Percentiles rank a stretch among this genome's conserved stretches.
These are phyloP conservation scores for Melieria omissa DNA, from an alignment of 2,888 invertebrate species.

Conservation along the genomic window DNA sequence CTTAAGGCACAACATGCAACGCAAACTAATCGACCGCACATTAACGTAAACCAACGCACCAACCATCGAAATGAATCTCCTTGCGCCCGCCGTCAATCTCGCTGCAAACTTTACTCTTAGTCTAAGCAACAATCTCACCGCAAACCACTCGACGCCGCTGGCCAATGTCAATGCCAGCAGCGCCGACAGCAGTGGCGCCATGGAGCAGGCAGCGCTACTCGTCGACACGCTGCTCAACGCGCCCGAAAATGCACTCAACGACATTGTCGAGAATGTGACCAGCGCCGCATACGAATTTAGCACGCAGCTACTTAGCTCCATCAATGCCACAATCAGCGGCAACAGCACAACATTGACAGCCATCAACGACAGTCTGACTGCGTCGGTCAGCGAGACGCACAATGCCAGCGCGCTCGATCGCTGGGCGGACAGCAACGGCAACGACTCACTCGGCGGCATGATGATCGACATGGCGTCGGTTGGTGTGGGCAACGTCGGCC, in stretches of 20 bases:
- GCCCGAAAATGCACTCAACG: conserved; percentile 19
- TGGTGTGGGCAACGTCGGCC: neutral
- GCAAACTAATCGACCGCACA: no score
- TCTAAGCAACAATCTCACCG: conserved; percentile 21
- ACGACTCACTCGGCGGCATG: neutral
- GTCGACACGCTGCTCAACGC: neutral
- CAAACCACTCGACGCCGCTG: neutral
- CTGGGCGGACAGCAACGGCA: neutral
- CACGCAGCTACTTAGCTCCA: conserved; percentile 21
- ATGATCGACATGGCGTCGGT: neutral
- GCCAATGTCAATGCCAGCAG: neutral
- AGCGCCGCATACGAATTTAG: conserved; percentile 16
- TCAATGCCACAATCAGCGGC: neutral
- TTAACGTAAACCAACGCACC: no score
- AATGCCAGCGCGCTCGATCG: neutral
- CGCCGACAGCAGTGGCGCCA: no score
- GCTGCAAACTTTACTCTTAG: neutral
- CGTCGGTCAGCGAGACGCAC: neutral
- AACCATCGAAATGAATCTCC: conserved; percentile 15
- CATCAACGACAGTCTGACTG: neutral
- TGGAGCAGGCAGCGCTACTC: no score
- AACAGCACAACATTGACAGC: conserved; percentile 1
- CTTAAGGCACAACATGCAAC: no score
- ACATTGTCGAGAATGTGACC: conserved; percentile 21
- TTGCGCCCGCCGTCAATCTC: neutral